Evolutionary conservation across 1,140 invertebrate genomes (phyloP).

Genomic region (Drosophila pseudoananassae): DNA sequence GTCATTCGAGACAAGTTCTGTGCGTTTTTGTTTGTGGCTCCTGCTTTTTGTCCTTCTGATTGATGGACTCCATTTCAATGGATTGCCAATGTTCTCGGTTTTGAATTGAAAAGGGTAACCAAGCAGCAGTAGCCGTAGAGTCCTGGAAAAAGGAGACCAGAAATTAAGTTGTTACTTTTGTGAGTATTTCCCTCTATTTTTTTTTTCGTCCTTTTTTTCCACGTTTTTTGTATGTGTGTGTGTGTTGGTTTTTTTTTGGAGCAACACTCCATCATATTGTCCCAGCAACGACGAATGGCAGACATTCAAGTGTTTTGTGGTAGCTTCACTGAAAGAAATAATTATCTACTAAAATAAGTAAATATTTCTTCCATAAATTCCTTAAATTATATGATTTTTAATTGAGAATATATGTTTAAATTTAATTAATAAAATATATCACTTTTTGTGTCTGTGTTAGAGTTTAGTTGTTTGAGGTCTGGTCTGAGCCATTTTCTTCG

Average conservation of each 20-base stretch:
- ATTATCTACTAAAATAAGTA: neutral
- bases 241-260: slow-evolving; percentile 18
- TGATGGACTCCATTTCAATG: slow-evolving; percentile 47
- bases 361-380: no score
- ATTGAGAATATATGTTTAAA: no score
- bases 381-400: no score
- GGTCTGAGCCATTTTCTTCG: slow-evolving; percentile 19
- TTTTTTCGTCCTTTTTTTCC: neutral
- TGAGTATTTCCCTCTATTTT: slow-evolving; percentile 5
- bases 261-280: slow-evolving; percentile 40
- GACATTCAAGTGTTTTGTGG: slow-evolving; percentile 33
- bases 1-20: neutral
- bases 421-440: no score
- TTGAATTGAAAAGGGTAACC: slow-evolving; percentile 48
- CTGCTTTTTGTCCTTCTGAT: slow-evolving; percentile 22
- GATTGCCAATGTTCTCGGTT: slow-evolving; percentile 28
- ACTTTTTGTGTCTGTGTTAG: slow-evolving; percentile 3
- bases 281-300: slow-evolving; percentile 34
- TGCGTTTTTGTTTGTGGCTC: neutral
- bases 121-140: slow-evolving; percentile 7
- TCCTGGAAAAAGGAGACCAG: slow-evolving; percentile 22
- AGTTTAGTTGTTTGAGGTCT: slow-evolving; percentile 16
- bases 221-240: neutral
- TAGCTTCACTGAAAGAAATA: neutral
- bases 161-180: slow-evolving; percentile 80